These are phyloP conservation scores for Blastobasis adustella DNA, from an alignment of 2,888 invertebrate genomes.

Conservation along the genomic window DNA sequence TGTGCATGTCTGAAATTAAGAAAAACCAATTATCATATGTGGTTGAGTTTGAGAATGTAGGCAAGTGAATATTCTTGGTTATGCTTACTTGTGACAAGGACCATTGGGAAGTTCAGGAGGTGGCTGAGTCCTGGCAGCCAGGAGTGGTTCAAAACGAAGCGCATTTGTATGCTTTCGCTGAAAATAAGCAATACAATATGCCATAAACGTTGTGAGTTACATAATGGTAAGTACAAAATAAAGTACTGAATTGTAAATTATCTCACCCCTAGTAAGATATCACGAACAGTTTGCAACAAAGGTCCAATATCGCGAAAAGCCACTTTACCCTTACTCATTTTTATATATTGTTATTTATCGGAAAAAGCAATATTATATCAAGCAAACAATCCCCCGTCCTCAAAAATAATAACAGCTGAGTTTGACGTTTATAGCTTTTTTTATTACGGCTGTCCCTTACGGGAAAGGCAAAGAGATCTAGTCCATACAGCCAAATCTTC, in stretches of 20 bases:
- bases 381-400: too few relatives aligned
- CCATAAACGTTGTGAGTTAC: constrained; percentile 25
- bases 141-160: constrained; percentile 78
- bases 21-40: not conserved
- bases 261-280: constrained; percentile 81
- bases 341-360: constrained; percentile 6
- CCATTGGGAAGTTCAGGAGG: constrained; percentile 88
- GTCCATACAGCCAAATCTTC: too few relatives aligned
- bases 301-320: constrained; percentile 79
- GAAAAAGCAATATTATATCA: too few relatives aligned
- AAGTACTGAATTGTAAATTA: constrained; percentile 7
- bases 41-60: not conserved
- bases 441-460: too few relatives aligned
- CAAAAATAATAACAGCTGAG: too few relatives aligned
- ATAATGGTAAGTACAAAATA: constrained; percentile 29
- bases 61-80: not conserved
- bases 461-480: too few relatives aligned
- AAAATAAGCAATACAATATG: constrained; percentile 19
- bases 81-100: constrained; percentile 77
- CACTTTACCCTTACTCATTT: constrained; percentile 57
- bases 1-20: constrained; percentile 72
- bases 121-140: constrained; percentile 86
- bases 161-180: constrained; percentile 77
- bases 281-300: constrained; percentile 74
- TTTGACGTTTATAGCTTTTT: too few relatives aligned